These are phyloP conservation scores for Pteromalus puparum DNA, from an alignment of 1,140 invertebrate species.

Conservation along the genomic window DNA sequence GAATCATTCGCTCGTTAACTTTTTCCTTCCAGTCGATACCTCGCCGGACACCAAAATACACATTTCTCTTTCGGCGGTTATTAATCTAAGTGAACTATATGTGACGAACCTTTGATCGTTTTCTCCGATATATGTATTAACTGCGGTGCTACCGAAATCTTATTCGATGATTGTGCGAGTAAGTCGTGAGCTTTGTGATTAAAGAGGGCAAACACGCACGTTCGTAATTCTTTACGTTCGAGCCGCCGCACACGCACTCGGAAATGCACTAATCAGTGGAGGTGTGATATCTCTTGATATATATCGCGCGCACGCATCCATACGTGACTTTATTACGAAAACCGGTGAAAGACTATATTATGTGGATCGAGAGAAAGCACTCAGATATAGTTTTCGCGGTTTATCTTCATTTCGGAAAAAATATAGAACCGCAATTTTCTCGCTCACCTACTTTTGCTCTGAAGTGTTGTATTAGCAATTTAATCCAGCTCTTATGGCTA, in stretches of 20 bases:
- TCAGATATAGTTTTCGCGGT: too few relatives aligned
- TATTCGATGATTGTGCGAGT: constrained; percentile 22
- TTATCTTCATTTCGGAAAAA: too few relatives aligned
- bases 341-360: neutral
- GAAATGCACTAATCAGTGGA: neutral
- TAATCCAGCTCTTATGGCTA: too few relatives aligned
- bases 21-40: constrained; percentile 37
- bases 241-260: neutral
- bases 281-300: neutral
- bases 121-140: constrained; percentile 9
- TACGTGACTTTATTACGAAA: neutral
- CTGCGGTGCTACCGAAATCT: neutral
- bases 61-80: constrained; percentile 54
- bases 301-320: neutral
- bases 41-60: constrained; percentile 56
- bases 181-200: neutral
- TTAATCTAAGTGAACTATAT: constrained; percentile 61
- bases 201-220: neutral
- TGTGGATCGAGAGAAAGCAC: too few relatives aligned
- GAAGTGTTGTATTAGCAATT: too few relatives aligned
- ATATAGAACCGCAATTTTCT: too few relatives aligned
- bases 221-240: neutral
- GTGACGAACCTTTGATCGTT: constrained; percentile 36
- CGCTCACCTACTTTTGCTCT: too few relatives aligned
- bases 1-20: constrained; percentile 69